These are phyloP conservation scores for Rhimphoctona megacephalus DNA, from an alignment of 2,888 invertebrate genomes.

Conservation along the genomic window DNA sequence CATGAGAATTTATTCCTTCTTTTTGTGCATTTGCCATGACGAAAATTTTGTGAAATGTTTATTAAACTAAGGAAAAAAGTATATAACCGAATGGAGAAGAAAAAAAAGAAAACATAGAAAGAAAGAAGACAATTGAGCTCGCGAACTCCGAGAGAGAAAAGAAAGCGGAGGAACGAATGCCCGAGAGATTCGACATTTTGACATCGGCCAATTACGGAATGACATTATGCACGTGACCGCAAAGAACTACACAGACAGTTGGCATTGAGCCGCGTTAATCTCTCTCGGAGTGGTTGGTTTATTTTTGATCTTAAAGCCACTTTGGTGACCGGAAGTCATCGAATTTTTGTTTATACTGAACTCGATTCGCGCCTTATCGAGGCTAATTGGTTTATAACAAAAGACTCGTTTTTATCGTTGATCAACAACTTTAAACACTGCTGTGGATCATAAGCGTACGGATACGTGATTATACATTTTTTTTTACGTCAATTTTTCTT, in stretches of 20 bases:
- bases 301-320: conserved; percentile 49
- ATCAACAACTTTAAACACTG: neutral
- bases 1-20: neutral
- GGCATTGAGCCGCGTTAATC: conserved; percentile 65
- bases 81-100: neutral
- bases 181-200: conserved; percentile 51
- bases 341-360: conserved; percentile 5
- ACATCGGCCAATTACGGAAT: conserved; percentile 62
- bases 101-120: neutral
- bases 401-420: neutral
- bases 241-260: conserved; percentile 67
- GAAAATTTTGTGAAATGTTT: conserved; percentile 3
- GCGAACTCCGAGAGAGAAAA: neutral
- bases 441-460: neutral
- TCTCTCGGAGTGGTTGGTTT: conserved; percentile 40
- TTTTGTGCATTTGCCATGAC: conserved; percentile 4
- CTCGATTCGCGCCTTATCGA: neutral
- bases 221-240: conserved; percentile 66
- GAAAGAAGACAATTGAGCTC: neutral
- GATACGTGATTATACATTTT: neutral
- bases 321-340: conserved; percentile 39
- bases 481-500: neutral
- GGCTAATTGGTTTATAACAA: neutral
- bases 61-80: conserved; percentile 1
- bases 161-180: conserved; percentile 34